Evolutionary conservation across 2,797 vertebrate genomes (phyloP).

Genomic region (Cossypha niveicapilla): DNA sequence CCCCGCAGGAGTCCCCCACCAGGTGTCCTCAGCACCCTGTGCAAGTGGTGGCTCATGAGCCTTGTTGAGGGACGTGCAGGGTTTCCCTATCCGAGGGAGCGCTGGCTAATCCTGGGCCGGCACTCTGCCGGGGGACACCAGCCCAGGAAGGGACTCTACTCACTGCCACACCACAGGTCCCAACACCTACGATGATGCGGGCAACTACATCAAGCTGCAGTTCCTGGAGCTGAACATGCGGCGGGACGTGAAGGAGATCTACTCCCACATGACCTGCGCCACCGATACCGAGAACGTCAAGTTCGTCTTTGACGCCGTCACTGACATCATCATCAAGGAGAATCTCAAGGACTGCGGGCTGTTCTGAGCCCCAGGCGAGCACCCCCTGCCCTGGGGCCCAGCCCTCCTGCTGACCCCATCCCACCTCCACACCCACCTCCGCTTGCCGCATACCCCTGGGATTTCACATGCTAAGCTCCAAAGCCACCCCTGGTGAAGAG

Average conservation of each 20-base stretch:
- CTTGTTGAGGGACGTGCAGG: rapidly evolving
- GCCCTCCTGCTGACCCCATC: neutral
- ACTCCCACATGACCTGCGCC: slow-evolving; percentile 98
- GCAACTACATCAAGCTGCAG: slow-evolving; percentile 95
- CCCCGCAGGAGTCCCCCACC: neutral
- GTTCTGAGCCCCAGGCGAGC: slow-evolving; percentile 78
- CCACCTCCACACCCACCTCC: neutral
- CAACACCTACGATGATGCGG: slow-evolving; percentile 94
- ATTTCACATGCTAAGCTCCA: neutral
- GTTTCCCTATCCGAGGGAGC: neutral
- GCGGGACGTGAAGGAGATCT: slow-evolving; percentile 92
- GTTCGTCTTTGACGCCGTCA: slow-evolving; percentile 97
- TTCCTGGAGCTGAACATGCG: slow-evolving; percentile 95
- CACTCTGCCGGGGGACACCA: neutral
- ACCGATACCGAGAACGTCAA: slow-evolving; percentile 99
- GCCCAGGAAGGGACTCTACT: neutral
- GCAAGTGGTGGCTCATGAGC: rapidly evolving
- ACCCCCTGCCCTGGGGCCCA: neutral
- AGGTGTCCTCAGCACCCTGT: slow-evolving; percentile 10
- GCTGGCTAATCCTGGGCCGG: rapidly evolving
- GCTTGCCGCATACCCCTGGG: neutral
- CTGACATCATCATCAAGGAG: slow-evolving; percentile 99
- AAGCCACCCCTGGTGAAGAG: neutral
- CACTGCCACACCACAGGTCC: slow-evolving; percentile 77
- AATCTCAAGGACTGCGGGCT: slow-evolving; percentile 98